Evolutionary conservation across 2,797 vertebrate genomes (phyloP).

Genomic region (Toxotes lorentzi): DNA sequence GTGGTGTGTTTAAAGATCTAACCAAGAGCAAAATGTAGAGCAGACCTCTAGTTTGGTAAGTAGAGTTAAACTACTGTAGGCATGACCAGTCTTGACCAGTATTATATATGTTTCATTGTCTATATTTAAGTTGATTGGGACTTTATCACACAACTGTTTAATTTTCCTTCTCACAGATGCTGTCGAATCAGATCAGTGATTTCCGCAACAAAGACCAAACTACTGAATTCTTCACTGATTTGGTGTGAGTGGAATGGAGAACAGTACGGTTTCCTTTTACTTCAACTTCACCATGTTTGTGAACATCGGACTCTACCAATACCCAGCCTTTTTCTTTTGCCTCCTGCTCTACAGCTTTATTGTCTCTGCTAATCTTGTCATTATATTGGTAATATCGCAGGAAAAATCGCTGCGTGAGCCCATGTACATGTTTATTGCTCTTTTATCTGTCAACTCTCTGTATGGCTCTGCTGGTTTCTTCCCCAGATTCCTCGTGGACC

Average conservation of each 20-base stretch:
- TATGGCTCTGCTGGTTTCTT: conserved; percentile 63
- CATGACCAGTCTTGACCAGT: not conserved
- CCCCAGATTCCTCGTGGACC: conserved; percentile 65
- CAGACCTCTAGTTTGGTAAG: not conserved
- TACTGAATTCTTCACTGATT: not conserved
- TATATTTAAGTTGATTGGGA: not conserved
- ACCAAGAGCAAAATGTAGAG: not conserved
- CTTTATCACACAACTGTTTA: not conserved
- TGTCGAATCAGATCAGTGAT: not conserved
- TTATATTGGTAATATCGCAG: conserved; percentile 50
- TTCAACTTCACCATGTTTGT: conserved; percentile 69
- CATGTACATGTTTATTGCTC: conserved; percentile 68
- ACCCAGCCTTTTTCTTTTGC: conserved; percentile 54
- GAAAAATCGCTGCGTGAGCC: conserved; percentile 59
- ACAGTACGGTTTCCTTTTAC: conserved; percentile 38
- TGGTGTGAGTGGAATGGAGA: conserved; percentile 50
- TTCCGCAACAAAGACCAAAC: not conserved
- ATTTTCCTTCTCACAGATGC: conserved; percentile 6
- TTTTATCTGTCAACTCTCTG: conserved; percentile 55
- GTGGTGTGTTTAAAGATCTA: not conserved
- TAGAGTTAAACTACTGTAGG: not conserved
- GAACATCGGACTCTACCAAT: conserved; percentile 49
- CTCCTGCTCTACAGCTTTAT: conserved; percentile 62
- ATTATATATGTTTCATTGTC: not conserved
- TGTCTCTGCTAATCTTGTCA: conserved; percentile 55